Percentiles rank a stretch among this genome's conserved stretches.
These are phyloP conservation scores for Globicephala melas DNA, from an alignment of 2,113 vertebrate genomes.

Conservation along the genomic window DNA sequence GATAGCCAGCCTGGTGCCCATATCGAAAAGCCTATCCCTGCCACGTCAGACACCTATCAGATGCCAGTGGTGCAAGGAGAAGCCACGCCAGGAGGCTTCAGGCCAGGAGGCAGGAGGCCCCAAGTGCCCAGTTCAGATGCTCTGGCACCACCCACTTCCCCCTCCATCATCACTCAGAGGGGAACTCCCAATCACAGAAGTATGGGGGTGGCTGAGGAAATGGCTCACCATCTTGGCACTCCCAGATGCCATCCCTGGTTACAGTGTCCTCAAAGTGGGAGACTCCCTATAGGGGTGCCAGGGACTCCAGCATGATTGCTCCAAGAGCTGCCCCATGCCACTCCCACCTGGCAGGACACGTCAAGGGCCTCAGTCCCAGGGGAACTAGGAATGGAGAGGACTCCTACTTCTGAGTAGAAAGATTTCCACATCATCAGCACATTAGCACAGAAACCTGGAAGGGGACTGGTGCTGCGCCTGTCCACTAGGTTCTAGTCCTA, in stretches of 20 bases:
- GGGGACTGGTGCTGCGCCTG: not conserved
- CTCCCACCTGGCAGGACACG: not conserved
- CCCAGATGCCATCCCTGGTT: not conserved
- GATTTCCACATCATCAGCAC: not conserved
- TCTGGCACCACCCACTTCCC: conserved; percentile 1
- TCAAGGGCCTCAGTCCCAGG: not conserved
- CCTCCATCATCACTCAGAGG: not conserved
- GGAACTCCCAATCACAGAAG: not conserved
- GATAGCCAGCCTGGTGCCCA: not conserved
- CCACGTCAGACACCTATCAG: not conserved
- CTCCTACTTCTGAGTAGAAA: not conserved
- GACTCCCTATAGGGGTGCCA: not conserved
- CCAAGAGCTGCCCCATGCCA: not conserved
- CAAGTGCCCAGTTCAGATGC: not conserved
- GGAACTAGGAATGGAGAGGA: not conserved
- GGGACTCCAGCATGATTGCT: not conserved
- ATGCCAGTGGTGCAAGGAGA: not conserved
- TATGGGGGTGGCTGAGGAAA: not conserved
- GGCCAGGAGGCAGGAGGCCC: not conserved
- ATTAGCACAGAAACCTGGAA: not conserved
- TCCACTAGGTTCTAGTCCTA: not conserved
- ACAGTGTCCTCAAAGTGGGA: not conserved
- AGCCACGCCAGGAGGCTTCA: not conserved
- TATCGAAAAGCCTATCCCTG: not conserved
- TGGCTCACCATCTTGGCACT: conserved; percentile 14